phyloP scores from a whole-genome alignment of 2,113 vertebrate genomes.

The Aspiorhynchus laticeps region DNA sequence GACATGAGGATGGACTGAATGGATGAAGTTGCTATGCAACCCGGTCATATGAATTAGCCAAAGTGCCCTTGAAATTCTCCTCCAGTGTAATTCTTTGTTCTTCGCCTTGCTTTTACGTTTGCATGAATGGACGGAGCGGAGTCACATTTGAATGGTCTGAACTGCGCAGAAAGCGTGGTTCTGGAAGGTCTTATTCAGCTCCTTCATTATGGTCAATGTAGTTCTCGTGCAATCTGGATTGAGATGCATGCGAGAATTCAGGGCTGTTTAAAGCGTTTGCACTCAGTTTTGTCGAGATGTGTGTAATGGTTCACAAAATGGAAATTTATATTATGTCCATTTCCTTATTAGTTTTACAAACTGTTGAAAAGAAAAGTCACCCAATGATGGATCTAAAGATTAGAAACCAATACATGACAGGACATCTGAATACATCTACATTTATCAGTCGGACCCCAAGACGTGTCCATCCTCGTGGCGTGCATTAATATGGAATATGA shows the following conservation, averaged over 20 bases:
- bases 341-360: too few relatives aligned
- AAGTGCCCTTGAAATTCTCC: slow-evolving; percentile 34
- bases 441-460: neutral
- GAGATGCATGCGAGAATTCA: neutral
- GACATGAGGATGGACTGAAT: slow-evolving; percentile 43
- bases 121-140: slow-evolving; percentile 17
- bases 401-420: neutral
- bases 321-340: too few relatives aligned
- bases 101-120: slow-evolving; percentile 4
- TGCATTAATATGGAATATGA: slow-evolving; percentile 41
- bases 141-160: slow-evolving; percentile 9
- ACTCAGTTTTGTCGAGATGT: neutral
- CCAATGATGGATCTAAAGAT: neutral
- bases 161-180: neutral
- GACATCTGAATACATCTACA: neutral
- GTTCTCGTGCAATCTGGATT: neutral
- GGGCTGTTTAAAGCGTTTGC: neutral
- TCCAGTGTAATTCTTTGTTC: neutral
- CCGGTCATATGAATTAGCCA: slow-evolving; percentile 27
- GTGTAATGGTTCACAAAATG: neutral
- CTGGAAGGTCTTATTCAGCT: slow-evolving; percentile 6
- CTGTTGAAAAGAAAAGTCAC: neutral
- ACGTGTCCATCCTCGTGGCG: neutral
- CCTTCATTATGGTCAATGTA: neutral
- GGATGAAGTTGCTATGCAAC: slow-evolving; percentile 38